Evolutionary conservation across 1,140 invertebrate genomes (phyloP), one percentile per base, ranked within the genome.

Genomic region (Mylabris phalerata): DNA sequence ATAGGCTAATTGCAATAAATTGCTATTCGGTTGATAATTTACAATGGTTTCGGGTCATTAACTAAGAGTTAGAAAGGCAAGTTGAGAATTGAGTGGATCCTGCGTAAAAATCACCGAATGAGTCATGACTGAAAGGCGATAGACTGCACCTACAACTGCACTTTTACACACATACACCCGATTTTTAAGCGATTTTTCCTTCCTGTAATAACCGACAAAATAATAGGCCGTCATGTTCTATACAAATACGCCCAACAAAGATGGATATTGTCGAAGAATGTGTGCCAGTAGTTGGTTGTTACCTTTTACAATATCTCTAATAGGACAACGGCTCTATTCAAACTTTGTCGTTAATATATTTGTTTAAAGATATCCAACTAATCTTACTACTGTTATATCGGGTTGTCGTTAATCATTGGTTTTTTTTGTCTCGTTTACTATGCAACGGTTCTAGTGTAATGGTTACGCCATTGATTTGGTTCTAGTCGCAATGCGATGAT

Each of bases 321-420:
- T 57, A 57, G 57, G 44, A 61, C 60, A 61, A 61, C 60, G 49
- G 60, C 55, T 61, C 46, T 61, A 61, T 61, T 61, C 60, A 61
- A 61, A 61, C 48, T 57, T 61, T 57, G 60, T 52, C 54, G 60
- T 44, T 61, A 61, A 61, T 61, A 54, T 57, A 61, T 61, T 57
- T 61, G 52, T 57, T 50, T 32, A 52, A 32, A 51, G 55, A 48
- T 61, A 61, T 61, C 60, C 51, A 11, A n/a, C 44, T 44, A 48
- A 61, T 61, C 60, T 61, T 48, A 57, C 60, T 61, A 61, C 60
- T 61, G 60, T 61, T 43, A 51, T 61, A 54, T 11, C 55, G 24
- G 54, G 32, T 42, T 57, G 57, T 61, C 60, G 60, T 61, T 61
- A 61, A 61, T 61, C 60, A 61, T 57, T 25, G 47, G 32, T 32